Conservation (phyloP, 1,140 invertebrate species). For the Lanistes nyassanus region DNA sequence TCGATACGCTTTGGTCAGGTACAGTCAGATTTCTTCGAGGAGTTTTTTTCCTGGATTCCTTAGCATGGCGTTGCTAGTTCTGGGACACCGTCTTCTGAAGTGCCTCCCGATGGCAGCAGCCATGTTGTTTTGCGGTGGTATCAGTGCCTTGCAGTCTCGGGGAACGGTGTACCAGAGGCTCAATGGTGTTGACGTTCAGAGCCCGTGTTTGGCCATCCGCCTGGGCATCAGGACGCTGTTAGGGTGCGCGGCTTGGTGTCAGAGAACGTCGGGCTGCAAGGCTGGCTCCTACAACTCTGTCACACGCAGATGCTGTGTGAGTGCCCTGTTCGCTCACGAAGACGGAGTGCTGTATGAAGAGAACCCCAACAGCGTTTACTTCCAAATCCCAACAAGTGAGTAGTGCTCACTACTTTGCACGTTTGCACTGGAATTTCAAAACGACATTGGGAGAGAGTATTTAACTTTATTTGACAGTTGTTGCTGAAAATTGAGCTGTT, state of each 20-base stretch:
- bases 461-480: background rate
- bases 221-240: background rate
- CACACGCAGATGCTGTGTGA: background rate
- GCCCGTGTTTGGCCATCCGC: background rate
- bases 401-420: background rate
- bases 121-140: too few species aligned
- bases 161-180: background rate
- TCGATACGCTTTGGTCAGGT: too few species aligned
- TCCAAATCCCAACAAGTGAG: background rate
- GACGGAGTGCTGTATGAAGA: background rate
- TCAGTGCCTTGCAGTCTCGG: too few species aligned
- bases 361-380: background rate
- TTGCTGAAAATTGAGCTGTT: background rate
- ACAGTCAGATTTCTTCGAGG: too few species aligned
- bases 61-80: too few species aligned
- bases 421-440: background rate
- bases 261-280: background rate
- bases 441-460: background rate
- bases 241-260: background rate
- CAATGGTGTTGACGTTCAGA: background rate
- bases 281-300: background rate
- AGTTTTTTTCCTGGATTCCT: too few species aligned
- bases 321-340: background rate
- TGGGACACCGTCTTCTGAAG: too few species aligned
- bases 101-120: too few species aligned